These are phyloP conservation scores for Nothoprocta pentlandii DNA, from an alignment of 2,113 vertebrate genomes.

Conservation along the genomic window DNA sequence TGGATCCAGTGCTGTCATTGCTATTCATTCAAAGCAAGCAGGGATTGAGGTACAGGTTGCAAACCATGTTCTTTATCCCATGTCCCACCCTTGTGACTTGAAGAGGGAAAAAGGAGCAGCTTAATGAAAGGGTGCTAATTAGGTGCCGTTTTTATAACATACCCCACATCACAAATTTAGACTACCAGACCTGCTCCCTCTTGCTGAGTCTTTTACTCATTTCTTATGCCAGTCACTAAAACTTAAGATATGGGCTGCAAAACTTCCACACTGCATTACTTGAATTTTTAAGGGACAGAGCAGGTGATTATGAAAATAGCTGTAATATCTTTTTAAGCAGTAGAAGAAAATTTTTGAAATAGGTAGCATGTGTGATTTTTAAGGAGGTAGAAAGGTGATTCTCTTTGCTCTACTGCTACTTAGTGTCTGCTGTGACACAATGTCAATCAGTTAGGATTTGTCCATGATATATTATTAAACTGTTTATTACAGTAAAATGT, in stretches of 20 bases:
- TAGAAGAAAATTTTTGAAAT: background rate
- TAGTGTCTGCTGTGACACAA: background rate
- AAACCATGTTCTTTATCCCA: background rate
- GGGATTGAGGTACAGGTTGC: background rate
- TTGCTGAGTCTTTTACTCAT: background rate
- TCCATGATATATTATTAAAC: background rate
- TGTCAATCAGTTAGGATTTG: background rate
- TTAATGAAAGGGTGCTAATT: background rate
- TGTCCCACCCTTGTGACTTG: background rate
- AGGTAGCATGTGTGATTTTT: background rate
- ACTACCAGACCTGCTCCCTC: background rate
- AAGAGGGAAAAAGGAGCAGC: background rate
- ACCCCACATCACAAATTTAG: background rate
- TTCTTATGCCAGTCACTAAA: background rate
- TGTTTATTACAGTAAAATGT: background rate
- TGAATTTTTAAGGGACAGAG: background rate
- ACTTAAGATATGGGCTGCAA: background rate
- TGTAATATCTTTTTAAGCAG: background rate
- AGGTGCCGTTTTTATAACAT: background rate
- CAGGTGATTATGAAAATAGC: background rate
- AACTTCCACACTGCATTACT: background rate
- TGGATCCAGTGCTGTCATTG: background rate
- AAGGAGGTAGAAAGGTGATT: background rate
- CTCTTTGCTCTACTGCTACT: background rate
- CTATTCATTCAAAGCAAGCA: background rate